Base-by-base conservation (phyloP, 2,797 vertebrate genomes). In the Arrhamphus sclerolepis region DNA sequence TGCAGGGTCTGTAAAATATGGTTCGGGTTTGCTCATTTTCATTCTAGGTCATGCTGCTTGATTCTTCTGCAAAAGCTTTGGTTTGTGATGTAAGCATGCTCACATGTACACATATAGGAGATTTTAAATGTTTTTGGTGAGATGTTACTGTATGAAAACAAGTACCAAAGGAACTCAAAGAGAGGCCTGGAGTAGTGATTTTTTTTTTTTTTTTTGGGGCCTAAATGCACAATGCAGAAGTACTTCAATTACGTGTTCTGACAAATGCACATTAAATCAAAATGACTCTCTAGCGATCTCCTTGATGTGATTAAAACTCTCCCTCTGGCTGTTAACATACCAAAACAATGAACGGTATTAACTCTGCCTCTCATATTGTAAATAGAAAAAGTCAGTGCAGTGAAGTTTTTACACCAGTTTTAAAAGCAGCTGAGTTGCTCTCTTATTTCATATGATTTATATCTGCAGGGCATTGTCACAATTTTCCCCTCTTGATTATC, bases 391-490 rank as follows among this genome's bases (percentile, higher is more conserved):
- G 68, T 72, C 19, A 26, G 0, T 18, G 51, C 49, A 62, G 58
- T 81, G 43, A 80, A 46, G 46, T 77, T 63, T 40, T 46, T 56
- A 57, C 59, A 66, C n/a, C 49, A 6, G 8, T 53, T 64, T 22
- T 63, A 6, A 31, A 52, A 20, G 42, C 18, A 38, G 72, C 71
- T 66, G 75, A 67, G 49, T 67, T n/a, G 19, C 31, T 53, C 38
- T 74, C 46, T 63, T 85, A 75, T 83, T 72, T 63, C 16, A 1
- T 62, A 52, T 73, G 69, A 81, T 71, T 80, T 74, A 78, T 66
- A 13, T 52, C 75, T 77, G 41, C 11, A 6, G 64, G 64, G 31
- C 53, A 55, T 63, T 55, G 44, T 70, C 59, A 66, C 54, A 56
- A 73, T 79, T 82, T 75, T 46, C 67, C 76, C 55, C 21, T 59